Base-by-base conservation (phyloP, 23 tunicate species). In the Diplosoma virens region DNA sequence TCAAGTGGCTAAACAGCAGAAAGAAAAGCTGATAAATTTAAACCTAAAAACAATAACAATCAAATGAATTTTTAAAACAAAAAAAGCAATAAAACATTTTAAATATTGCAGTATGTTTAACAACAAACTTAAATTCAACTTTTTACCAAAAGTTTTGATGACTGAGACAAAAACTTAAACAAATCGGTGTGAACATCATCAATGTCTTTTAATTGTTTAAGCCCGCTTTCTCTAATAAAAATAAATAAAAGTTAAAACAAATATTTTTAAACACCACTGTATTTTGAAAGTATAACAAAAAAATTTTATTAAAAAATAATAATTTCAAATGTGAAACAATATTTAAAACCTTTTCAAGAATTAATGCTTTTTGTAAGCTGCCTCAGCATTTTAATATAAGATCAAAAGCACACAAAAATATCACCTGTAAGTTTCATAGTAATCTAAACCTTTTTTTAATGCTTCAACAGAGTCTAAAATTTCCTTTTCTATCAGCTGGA, bases 361-460 rank as follows among this genome's bases (percentile, higher is more conserved):
- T n/a, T n/a, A n/a, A n/a, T n/a, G n/a, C n/a, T n/a, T n/a, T 14
- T 41, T 14, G 14, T 41, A 14, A 41, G 14, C 11, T 41, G 50
- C 50, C 9, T 41, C 14, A 7, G 9, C 50, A 41, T 14, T 41
- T 41, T 9, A 41, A 7, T 70, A 36, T 24, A 14, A 35, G 64
- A 5, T 17, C 5, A 35, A 36, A 35, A n/a, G 31, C 23, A n/a
- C n/a, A n/a, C n/a, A n/a, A n/a, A 32, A 48, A 28, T 53, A 11
- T 27, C 23, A 35, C 96, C 80, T 82, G 84, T 70, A 53, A 18
- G 72, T 64, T 73, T 89, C 71, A 66, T 35, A 89, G 52, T 82
- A 89, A 34, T 82, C 77, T 23, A 89, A 37, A 33, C 87, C 76
- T 9, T 55, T 69, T 59, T 82, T 81, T 22, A 89, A 61, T 22